Evolutionary conservation across 2,113 vertebrate genomes (phyloP).

Genomic region (Eretmochelys imbricata): DNA sequence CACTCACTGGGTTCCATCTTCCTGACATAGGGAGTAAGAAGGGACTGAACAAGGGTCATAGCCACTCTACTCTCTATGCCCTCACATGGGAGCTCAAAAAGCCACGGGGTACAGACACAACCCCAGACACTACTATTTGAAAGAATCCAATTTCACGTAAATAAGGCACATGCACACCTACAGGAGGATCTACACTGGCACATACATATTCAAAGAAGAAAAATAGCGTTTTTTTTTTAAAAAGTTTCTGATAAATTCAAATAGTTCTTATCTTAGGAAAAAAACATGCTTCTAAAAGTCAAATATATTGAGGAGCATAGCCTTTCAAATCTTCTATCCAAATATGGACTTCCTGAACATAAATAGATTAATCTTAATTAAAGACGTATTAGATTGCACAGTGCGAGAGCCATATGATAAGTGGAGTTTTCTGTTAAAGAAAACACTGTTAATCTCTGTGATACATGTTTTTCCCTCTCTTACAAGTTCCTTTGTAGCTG

Average conservation of each 20-base stretch:
- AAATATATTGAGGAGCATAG: background rate
- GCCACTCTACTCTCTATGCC: too few relatives aligned
- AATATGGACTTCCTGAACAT: background rate
- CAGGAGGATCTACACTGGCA: too few relatives aligned
- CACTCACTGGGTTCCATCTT: too few relatives aligned
- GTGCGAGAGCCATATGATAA: background rate
- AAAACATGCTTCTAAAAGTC: rapidly evolving
- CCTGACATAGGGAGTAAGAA: too few relatives aligned
- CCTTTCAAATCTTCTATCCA: background rate
- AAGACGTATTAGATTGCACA: background rate
- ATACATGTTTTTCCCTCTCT: background rate
- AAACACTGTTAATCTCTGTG: background rate
- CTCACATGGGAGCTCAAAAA: too few relatives aligned
- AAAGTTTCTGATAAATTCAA: background rate
- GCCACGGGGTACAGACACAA: too few relatives aligned
- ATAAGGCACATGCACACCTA: too few relatives aligned
- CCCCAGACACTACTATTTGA: too few relatives aligned
- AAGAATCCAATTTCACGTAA: too few relatives aligned
- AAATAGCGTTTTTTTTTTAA: too few relatives aligned
- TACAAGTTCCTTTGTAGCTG: background rate
- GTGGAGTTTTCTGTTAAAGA: background rate
- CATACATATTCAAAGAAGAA: too few relatives aligned
- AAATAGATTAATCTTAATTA: background rate
- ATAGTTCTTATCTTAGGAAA: background rate
- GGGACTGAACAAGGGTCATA: too few relatives aligned